Evolutionary conservation across 2,888 invertebrate species (phyloP), one percentile per base, ranked within the genome.

Genomic region (Pterostichus madidus): DNA sequence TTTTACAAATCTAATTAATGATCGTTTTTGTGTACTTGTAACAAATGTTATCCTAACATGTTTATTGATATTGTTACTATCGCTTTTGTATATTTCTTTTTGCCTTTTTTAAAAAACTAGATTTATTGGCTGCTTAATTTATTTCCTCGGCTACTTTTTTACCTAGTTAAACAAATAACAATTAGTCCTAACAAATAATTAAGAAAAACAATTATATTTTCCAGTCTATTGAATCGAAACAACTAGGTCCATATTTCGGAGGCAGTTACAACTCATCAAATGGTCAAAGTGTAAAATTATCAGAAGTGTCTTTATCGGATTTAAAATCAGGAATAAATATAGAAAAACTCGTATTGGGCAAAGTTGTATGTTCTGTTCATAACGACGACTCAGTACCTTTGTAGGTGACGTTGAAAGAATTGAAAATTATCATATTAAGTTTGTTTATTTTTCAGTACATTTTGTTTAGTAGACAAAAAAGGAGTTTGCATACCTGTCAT

Each of bases 311-410:
- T 0, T 87, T 96, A 11, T 90, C 90, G 49, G 90, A 92, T 49
- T 89, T 96, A 83, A 89, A 91, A 71, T 89, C 92, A 4, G 96
- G 95, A 2, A 86, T 91, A 8, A 97, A 97, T 87, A 89, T 92
- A 46, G 92, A 93, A 85, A 94, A 93, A 87, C 93, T 96, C 0
- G 89, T 96, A 0, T 88, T 95, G 83, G 97, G 96, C 2, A 94
- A 94, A 88, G 97, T 97, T 24, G 94, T 97, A 2, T 96, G 96
- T 86, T 95, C 95, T 84, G 93, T 96, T 84, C 93, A 94, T 84
- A 94, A 93, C 86, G 94, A 95, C 75, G 95, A 94, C 86, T 91
- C 93, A 59, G 95, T 96, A 71, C 96, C 96, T 83, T 96, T 96
- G 95, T 96, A 89, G 94, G 94, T 5, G 46, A 46, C 11, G 59